phyloP scores from a whole-genome alignment of 2,797 vertebrate genomes.

The Hoplostethus mediterraneus region DNA sequence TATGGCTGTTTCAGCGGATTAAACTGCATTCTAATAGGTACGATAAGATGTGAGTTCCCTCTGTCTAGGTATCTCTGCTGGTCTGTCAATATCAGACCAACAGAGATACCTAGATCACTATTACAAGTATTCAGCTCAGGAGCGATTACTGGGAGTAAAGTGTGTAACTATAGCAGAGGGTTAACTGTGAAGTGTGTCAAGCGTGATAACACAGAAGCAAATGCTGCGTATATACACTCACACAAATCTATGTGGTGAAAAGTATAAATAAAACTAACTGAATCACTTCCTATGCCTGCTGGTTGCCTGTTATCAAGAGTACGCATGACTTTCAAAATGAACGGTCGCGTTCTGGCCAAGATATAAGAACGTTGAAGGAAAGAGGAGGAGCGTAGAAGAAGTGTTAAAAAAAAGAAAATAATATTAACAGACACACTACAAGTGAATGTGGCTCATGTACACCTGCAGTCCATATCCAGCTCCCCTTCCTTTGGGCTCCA shows the following conservation, averaged over 20 bases:
- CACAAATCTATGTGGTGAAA: constrained; percentile 36
- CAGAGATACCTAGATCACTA: constrained; percentile 73
- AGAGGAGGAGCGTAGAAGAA: constrained; percentile 52
- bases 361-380: constrained; percentile 49
- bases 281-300: constrained; percentile 78
- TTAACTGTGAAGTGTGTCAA: constrained; percentile 65
- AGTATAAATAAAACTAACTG: constrained; percentile 77
- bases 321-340: constrained; percentile 67
- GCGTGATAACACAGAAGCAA: constrained; percentile 21
- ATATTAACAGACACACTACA: constrained; percentile 50
- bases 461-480: background rate
- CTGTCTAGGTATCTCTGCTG: constrained; percentile 50
- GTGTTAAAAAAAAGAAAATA: constrained; percentile 24
- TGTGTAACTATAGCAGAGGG: constrained; percentile 60
- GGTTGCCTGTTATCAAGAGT: constrained; percentile 73
- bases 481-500: background rate
- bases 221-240: constrained; percentile 9
- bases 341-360: constrained; percentile 63
- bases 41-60: constrained; percentile 67
- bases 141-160: constrained; percentile 62
- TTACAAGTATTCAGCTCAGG: constrained; percentile 61
- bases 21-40: constrained; percentile 71
- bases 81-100: constrained; percentile 70
- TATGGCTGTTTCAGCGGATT: constrained; percentile 69
- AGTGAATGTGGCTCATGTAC: constrained; percentile 21